Base-by-base conservation (phyloP, 2,888 invertebrate genomes). In the Thecocarcelia acutangulata region DNA sequence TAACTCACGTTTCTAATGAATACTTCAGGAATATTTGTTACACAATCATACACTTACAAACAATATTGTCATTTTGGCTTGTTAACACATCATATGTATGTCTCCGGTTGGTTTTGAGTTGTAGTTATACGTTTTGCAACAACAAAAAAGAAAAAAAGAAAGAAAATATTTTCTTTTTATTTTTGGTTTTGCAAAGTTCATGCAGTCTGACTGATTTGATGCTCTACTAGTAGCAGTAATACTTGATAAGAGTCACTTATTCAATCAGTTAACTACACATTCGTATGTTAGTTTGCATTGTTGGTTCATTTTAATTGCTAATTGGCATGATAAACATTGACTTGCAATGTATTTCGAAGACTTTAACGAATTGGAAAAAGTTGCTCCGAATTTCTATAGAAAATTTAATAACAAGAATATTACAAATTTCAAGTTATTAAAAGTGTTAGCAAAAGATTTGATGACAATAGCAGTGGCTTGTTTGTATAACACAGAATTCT, bases 221-320 rank as follows among this genome's bases (percentile, higher is more conserved):
- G 12, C 37, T 52, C 52, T 21, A 58, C 13, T n/a, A 33, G 9
- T 33, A 33, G 33, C 8, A 28, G 42, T 3, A 19, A 12, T 42
- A 58, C 40, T 68, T 28, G 63, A 40, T 17, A 24, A 52, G 50
- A 70, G 52, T 68, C 56, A 69, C 17, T 81, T 50, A 69, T 3
- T 69, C 68, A 77, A 68, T 77, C 77, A 69, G 81, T 81, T 81
- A 73, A 72, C 66, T 76, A 76, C 50, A 54, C 33, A 28, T 63
- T 56, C 50, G 46, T 44, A 48, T 68, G 24, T 50, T 11, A 46
- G 33, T 74, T 68, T 68, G 52, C 52, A 70, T 61, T 68, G 42
- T 73, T 75, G 87, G 88, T 88, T 89, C 87, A 87, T 87, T 88
- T 88, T 89, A 89, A 89, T 89, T 89, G 88, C 89, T 89, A 89